Base-by-base conservation (phyloP, 2,888 invertebrate genomes). In the Holacanthella duospinosa region DNA sequence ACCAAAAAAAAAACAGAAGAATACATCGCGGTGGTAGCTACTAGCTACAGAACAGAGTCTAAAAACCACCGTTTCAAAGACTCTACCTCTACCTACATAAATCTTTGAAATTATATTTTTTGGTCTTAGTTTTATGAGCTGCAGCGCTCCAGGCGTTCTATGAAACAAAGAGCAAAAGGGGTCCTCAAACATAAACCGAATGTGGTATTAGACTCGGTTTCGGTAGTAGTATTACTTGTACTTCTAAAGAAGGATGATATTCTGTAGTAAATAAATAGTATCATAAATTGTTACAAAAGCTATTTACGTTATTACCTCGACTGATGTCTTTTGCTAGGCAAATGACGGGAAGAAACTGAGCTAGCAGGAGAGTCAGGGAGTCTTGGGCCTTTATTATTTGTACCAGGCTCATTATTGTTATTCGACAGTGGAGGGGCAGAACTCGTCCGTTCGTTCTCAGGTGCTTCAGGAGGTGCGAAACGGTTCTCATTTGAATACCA, bases 331-430 rank as follows among this genome's bases (percentile, higher is more conserved):
- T 70, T 71, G 61, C 67, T 68, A 54, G 67, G 69, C 62, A 72
- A 62, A 68, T 72, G 72, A 60, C 71, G 69, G 61, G 73, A 71
- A 36, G 73, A 71, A 36, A 71, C 73, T 55, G 71, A 69, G 60
- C 71, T 70, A 43, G 70, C 71, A 55, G 73, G 71, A 60, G 73
- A 71, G 53, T 73, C 71, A 43, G 73, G 71, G 55, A 70, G 69
- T 59, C 73, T 67, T 48, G 71, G 66, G 60, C 65, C 69, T 66
- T 72, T 72, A 48, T 16, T 36, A 36, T 48, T 48, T 16, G 67
- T 63, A 64, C 62, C 63, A 56, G 64, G 64, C 67, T 72, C 72
- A 69, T 68, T 72, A 64, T 66, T 64, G 29, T 68, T 65, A 63
- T 68, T 68, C 64, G 66, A 62, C 60, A 65, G 64, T 48, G 72